phyloP scores from a whole-genome alignment of 2,113 vertebrate species.

The Helogale parvula region DNA sequence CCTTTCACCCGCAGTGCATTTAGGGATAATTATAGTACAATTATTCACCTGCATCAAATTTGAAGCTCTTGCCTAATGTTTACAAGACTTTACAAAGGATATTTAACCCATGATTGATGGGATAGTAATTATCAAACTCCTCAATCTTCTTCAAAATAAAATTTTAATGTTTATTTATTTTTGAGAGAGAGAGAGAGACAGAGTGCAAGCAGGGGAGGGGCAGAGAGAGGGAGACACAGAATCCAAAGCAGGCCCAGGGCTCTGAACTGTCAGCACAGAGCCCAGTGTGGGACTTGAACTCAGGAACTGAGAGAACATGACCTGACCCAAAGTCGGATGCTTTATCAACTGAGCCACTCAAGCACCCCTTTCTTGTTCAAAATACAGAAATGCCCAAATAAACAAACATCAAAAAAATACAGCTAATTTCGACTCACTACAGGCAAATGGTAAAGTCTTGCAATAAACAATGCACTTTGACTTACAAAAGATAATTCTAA shows the following conservation, averaged over 20 bases:
- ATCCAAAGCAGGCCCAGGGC: no score
- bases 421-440: background rate
- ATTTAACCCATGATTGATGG: background rate
- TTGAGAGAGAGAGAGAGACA: no score
- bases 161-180: no score
- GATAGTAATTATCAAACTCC: background rate
- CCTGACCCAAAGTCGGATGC: no score
- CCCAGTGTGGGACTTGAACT: no score
- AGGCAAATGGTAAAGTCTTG: background rate
- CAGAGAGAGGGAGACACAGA: no score
- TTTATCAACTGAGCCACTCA: no score
- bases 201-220: no score
- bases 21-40: conserved; percentile 40
- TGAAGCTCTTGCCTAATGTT: conserved; percentile 19
- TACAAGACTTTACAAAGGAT: conserved; percentile 19
- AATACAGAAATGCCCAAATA: conserved; percentile 55
- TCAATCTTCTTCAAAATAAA: conserved; percentile 43
- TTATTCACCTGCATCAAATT: conserved; percentile 57
- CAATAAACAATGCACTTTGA: background rate
- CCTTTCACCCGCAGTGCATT: background rate
- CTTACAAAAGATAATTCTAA: background rate
- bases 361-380: background rate
- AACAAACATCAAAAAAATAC: conserved; percentile 52
- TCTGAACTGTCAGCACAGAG: no score
- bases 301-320: no score